These are phyloP conservation scores for Halichoeres trimaculatus DNA, from an alignment of 2,113 vertebrate genomes.

Conservation along the genomic window DNA sequence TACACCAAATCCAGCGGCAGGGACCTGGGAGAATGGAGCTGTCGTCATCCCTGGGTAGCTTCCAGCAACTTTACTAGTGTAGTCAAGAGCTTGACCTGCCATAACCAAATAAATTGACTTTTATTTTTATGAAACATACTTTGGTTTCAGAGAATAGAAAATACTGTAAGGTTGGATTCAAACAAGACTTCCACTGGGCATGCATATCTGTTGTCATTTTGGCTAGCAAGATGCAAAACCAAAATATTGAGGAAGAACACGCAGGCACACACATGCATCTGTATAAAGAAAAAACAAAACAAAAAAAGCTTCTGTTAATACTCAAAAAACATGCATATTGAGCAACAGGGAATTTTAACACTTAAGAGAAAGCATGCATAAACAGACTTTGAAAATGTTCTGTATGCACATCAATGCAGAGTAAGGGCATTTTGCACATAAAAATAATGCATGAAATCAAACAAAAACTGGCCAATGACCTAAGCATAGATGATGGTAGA, in stretches of 20 bases:
- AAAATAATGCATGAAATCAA: slow-evolving; percentile 53
- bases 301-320: slow-evolving; percentile 69
- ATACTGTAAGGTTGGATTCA: too few relatives aligned
- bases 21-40: slow-evolving; percentile 88
- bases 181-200: slow-evolving; percentile 81
- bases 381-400: slow-evolving; percentile 6
- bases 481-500: slow-evolving; percentile 22
- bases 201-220: slow-evolving; percentile 86
- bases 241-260: slow-evolving; percentile 91
- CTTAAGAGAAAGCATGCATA: neutral
- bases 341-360: slow-evolving; percentile 17
- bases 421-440: slow-evolving; percentile 48
- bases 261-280: slow-evolving; percentile 95
- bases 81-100: slow-evolving; percentile 99
- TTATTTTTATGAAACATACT: slow-evolving; percentile 77
- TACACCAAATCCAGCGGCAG: slow-evolving; percentile 85
- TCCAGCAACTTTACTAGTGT: slow-evolving; percentile 93
- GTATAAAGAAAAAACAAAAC: slow-evolving; percentile 84
- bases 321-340: slow-evolving; percentile 40
- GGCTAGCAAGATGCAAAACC: slow-evolving; percentile 88
- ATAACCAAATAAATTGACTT: slow-evolving; percentile 90
- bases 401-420: slow-evolving; percentile 64
- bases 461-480: slow-evolving; percentile 70
- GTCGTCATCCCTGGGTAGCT: slow-evolving; percentile 85
- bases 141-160: slow-evolving; percentile 40